phyloP scores from a whole-genome alignment of 1,140 invertebrate species.

The Drosophila pachea region DNA sequence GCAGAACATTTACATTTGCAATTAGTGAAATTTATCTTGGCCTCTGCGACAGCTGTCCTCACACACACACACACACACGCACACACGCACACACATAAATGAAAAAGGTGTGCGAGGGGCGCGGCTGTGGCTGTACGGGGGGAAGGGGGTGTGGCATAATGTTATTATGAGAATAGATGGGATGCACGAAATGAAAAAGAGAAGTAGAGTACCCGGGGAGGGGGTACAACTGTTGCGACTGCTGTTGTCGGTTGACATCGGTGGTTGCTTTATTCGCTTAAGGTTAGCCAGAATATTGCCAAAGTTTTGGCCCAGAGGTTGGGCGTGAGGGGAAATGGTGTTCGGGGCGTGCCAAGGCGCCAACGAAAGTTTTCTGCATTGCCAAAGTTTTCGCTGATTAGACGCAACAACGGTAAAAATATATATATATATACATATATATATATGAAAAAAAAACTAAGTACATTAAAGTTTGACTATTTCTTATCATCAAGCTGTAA shows the following conservation, averaged over 20 bases:
- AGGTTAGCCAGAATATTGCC: slow-evolving; percentile 47
- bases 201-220: neutral
- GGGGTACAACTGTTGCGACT: neutral
- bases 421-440: too few species aligned
- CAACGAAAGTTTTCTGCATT: neutral
- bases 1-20: too few species aligned
- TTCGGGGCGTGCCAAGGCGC: neutral
- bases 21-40: too few species aligned
- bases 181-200: neutral
- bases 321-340: neutral
- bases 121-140: neutral
- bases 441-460: neutral
- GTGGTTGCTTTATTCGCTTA: slow-evolving; percentile 52
- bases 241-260: slow-evolving; percentile 26
- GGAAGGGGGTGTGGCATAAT: neutral
- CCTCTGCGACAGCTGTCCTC: too few species aligned
- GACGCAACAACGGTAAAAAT: neutral
- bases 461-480: neutral
- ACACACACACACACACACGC: too few species aligned
- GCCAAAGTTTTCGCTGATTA: neutral
- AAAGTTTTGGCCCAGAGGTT: slow-evolving; percentile 29
- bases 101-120: too few species aligned
- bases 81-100: too few species aligned
- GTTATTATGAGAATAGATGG: slow-evolving; percentile 16
- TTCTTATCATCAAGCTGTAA: slow-evolving; percentile 11